phyloP scores from a whole-genome alignment of 2,797 vertebrate species.

The Falco concolor region DNA sequence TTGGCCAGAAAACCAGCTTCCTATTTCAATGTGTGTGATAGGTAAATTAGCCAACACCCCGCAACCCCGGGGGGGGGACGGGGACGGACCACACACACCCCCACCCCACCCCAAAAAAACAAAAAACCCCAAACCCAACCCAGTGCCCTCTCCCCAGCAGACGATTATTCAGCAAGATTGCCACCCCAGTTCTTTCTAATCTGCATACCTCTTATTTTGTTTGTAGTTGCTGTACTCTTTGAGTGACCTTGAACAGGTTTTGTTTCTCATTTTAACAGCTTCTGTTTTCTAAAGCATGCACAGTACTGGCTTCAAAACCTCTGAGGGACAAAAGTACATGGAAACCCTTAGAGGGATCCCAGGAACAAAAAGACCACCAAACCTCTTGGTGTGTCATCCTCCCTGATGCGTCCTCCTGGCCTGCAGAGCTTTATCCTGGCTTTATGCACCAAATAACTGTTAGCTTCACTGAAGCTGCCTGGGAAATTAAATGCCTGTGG shows the following conservation, averaged over 20 bases:
- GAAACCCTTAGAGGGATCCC: not conserved
- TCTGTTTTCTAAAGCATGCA: not conserved
- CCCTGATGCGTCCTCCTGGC: not conserved
- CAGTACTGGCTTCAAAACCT: no score
- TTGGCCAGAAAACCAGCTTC: not conserved
- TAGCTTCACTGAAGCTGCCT: not conserved
- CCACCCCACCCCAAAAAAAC: no score
- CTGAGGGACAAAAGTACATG: not conserved
- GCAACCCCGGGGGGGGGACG: no score
- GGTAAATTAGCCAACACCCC: not conserved
- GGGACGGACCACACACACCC: no score
- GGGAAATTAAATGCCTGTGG: rapidly evolving
- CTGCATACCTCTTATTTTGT: not conserved
- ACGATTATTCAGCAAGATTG: not conserved
- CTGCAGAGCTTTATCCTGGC: not conserved
- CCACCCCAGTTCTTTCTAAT: not conserved
- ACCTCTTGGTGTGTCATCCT: no score
- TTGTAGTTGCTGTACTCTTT: not conserved
- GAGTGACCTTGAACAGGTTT: not conserved
- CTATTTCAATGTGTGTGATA: not conserved
- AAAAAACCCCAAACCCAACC: no score
- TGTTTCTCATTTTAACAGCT: not conserved
- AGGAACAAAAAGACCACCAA: not conserved
- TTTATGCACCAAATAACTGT: rapidly evolving
- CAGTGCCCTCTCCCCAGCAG: no score